Percentiles rank a stretch among this genome's conserved stretches.
Conservation (phyloP, 1,140 invertebrate genomes). For the Diprion similis region DNA sequence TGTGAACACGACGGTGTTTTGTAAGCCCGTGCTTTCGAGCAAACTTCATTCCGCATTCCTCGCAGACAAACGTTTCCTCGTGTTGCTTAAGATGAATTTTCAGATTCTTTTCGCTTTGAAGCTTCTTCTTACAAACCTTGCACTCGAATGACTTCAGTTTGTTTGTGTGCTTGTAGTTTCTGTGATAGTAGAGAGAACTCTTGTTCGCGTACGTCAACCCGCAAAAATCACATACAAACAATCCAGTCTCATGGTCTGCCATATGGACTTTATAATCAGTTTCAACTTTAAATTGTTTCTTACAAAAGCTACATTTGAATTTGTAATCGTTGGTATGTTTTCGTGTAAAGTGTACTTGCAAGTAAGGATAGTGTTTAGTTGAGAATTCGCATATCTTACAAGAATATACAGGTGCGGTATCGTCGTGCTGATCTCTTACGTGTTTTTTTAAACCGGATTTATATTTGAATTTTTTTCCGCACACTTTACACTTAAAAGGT, state of each 20-base stretch:
- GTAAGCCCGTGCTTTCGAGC: slow-evolving; percentile 74
- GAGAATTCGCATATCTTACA: slow-evolving; percentile 16
- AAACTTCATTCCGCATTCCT: slow-evolving; percentile 68
- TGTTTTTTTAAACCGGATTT: slow-evolving; percentile 20
- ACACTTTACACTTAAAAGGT: slow-evolving; percentile 60
- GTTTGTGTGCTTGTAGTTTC: slow-evolving; percentile 51
- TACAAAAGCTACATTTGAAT: slow-evolving; percentile 70
- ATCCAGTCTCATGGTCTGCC: slow-evolving; percentile 53
- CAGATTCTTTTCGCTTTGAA: slow-evolving; percentile 46
- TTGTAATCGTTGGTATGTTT: slow-evolving; percentile 69
- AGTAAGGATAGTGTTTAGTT: slow-evolving; percentile 15
- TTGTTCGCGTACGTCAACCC: slow-evolving; percentile 53
- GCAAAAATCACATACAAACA: slow-evolving; percentile 59
- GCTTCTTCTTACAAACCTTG: slow-evolving; percentile 50
- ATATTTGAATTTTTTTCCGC: slow-evolving; percentile 55
- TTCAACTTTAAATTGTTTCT: slow-evolving; percentile 63
- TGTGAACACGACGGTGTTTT: slow-evolving; percentile 68
- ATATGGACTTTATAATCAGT: slow-evolving; percentile 58
- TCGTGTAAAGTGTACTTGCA: slow-evolving; percentile 50
- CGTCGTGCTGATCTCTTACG: slow-evolving; percentile 11
- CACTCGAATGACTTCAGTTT: slow-evolving; percentile 49
- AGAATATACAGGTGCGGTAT: neutral
- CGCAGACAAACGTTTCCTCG: slow-evolving; percentile 53
- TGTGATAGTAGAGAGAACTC: slow-evolving; percentile 52
- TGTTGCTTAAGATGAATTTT: slow-evolving; percentile 42